Base-by-base conservation (phyloP, 2,888 invertebrate genomes). In the Platynereis dumerilii region DNA sequence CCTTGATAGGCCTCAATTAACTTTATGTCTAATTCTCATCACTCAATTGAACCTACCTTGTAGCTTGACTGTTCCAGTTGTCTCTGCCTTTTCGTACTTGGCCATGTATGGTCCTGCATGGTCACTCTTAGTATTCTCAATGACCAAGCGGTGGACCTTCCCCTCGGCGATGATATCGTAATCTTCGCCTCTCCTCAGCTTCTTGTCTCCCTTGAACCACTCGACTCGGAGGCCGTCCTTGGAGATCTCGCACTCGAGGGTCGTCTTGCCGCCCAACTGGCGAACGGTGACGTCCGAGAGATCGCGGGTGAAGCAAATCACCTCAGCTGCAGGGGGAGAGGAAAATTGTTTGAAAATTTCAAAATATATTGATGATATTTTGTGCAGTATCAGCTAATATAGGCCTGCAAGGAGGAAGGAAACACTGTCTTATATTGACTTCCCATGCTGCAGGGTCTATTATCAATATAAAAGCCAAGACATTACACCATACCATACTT, bases 201-300 rank as follows among this genome's bases (percentile, higher is more conserved):
- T 58, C 54, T 60, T 64, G 26, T 42, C 61, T 39, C 56, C 64
- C 65, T 63, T 67, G 65, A 44, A 65, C 95, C 95, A 95, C 60
- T 88, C 89, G 0, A 94, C 92, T 68, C 91, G 88, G 10, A 90
- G 88, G 71, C 90, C 88, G 60, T 91, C 89, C 73, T 90, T 89
- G 0, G 94, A 93, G 59, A 96, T 86, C 86, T 94, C 91, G 15
- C 95, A 93, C 2, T 89, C 89, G 73, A 96, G 75, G 12, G 74
- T 74, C 20, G 75, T 76, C 7, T 72, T 77, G 28, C 73, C 70
- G 34, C 75, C 48, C 17, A 76, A 72, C 60, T 76, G 76, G n/a
- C 72, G 75, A 1, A 80, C 74, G 10, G 74, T 78, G 29, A 78
- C 65, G 65, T 82, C 78, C 54, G 78, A 74, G 15, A 82, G 73